Conservation (phyloP, 2,888 invertebrate genomes). For the Meghimatium bilineatum region DNA sequence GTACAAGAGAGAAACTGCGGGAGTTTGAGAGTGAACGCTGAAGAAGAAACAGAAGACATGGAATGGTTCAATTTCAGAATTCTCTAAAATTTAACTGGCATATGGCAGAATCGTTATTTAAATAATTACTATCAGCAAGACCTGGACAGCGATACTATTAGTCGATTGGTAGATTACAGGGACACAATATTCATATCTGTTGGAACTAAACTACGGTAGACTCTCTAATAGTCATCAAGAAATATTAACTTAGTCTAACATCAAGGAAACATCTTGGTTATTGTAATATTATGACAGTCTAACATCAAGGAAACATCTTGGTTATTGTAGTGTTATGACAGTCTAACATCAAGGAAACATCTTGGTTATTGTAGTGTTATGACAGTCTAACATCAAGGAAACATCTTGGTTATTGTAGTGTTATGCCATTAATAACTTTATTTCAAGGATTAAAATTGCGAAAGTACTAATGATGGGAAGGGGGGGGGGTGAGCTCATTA, state of each 20-base stretch:
- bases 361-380: background rate
- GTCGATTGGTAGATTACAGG: background rate
- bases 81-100: background rate
- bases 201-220: slow-evolving; percentile 12
- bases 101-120: background rate
- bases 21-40: too few relatives aligned
- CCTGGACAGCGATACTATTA: background rate
- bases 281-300: background rate
- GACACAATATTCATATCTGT: slow-evolving; percentile 3
- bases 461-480: too few relatives aligned
- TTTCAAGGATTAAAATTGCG: too few relatives aligned
- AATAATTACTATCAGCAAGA: background rate
- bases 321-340: too few relatives aligned
- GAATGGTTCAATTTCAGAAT: too few relatives aligned
- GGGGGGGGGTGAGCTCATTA: too few relatives aligned
- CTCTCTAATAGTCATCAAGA: background rate
- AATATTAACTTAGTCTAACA: background rate
- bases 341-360: background rate
- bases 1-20: too few relatives aligned
- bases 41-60: too few relatives aligned
- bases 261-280: background rate
- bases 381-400: too few relatives aligned
- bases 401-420: background rate
- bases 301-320: background rate
- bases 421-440: too few relatives aligned